phyloP scores from a whole-genome alignment of 1,140 invertebrate genomes.

The Zaprionus tsacasi region DNA sequence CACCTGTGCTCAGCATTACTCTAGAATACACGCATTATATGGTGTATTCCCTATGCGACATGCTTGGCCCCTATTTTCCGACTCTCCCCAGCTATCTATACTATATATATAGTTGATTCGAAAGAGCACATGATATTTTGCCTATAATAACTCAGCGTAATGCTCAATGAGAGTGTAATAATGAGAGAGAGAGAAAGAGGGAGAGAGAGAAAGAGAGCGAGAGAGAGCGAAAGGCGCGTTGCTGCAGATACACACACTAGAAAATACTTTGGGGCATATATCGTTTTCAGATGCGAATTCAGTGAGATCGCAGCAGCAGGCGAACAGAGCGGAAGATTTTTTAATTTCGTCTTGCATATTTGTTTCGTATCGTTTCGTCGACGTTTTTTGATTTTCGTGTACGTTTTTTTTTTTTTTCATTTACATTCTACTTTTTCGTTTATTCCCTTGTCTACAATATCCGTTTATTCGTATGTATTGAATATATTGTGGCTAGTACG shows the following conservation, averaged over 20 bases:
- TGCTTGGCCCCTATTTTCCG: background rate
- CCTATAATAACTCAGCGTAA: constrained; percentile 11
- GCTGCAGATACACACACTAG: constrained; percentile 30
- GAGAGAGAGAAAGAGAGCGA: constrained; percentile 9
- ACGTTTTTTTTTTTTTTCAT: constrained; percentile 11
- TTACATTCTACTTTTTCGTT: constrained; percentile 18
- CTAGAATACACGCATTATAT: background rate
- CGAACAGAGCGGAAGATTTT: constrained; percentile 66
- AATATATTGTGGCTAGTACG: constrained; percentile 24
- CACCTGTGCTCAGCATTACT: background rate
- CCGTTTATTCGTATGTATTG: background rate
- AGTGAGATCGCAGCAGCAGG: constrained; percentile 56
- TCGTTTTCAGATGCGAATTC: constrained; percentile 71
- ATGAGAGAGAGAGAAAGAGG: background rate
- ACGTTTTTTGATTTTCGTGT: constrained; percentile 23
- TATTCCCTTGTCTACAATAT: background rate
- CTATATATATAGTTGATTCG: background rate
- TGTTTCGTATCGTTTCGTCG: constrained; percentile 11
- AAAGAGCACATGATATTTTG: constrained; percentile 32
- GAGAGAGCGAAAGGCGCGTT: constrained; percentile 3
- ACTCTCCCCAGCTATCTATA: background rate
- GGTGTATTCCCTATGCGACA: constrained; percentile 11
- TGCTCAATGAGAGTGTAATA: background rate
- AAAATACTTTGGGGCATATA: constrained; percentile 56
- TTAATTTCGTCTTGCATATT: constrained; percentile 33